These are phyloP conservation scores for Calephelis perditalis DNA, from an alignment of 2,888 invertebrate species.

Conservation along the genomic window DNA sequence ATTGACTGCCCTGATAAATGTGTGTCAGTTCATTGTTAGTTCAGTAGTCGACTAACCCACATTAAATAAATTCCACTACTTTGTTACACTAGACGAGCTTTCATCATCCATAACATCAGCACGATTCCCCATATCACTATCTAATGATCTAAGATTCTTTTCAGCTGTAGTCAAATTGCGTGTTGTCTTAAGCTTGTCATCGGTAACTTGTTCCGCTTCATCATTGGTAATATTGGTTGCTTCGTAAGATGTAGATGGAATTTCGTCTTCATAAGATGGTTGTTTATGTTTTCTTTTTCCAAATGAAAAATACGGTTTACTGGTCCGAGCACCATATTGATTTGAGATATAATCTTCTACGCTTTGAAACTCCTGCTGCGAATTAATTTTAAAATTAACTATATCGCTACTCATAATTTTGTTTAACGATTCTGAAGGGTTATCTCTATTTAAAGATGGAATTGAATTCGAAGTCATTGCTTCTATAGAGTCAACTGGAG, in stretches of 20 bases:
- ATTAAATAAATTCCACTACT: neutral
- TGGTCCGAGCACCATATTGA: conserved; percentile 16
- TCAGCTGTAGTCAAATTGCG: conserved; percentile 22
- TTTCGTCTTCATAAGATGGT: neutral
- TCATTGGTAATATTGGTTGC: neutral
- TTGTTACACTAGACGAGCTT: conserved; percentile 3
- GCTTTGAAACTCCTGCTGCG: conserved; percentile 23
- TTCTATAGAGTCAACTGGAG: neutral
- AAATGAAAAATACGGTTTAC: neutral
- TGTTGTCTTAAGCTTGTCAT: conserved; percentile 24
- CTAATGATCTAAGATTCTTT: conserved; percentile 24
- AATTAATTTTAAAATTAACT: neutral
- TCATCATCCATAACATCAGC: conserved; percentile 1
- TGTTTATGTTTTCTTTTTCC: neutral
- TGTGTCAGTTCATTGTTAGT: neutral
- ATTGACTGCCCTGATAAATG: conserved; percentile 13
- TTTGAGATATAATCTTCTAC: conserved; percentile 30
- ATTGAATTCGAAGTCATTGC: neutral
- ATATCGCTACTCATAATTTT: neutral
- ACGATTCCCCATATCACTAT: conserved; percentile 23
- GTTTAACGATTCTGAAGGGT: neutral
- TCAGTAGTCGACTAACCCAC: neutral
- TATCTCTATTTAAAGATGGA: neutral
- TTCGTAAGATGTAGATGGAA: conserved; percentile 1
- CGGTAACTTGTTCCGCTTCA: neutral